Percentiles rank a stretch among this genome's conserved stretches.
These are phyloP conservation scores for Macrophya annulata DNA, from an alignment of 2,888 invertebrate species.

Conservation along the genomic window DNA sequence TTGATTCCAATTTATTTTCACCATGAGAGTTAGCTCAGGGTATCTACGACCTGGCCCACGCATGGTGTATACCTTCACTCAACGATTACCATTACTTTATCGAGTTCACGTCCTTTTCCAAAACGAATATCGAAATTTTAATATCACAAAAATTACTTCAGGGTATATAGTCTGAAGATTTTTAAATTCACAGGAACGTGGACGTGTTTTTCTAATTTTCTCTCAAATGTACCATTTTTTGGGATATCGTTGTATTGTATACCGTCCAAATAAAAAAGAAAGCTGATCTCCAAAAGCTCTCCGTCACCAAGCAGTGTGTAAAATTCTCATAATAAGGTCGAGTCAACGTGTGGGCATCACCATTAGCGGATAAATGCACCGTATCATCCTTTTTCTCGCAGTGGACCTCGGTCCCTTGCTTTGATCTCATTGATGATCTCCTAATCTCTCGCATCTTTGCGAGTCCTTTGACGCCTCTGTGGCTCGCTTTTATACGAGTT, in stretches of 20 bases:
- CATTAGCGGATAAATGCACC: constrained; percentile 36
- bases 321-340: constrained; percentile 2
- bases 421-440: constrained; percentile 45
- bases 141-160: neutral
- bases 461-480: constrained; percentile 46
- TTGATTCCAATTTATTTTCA: constrained; percentile 53
- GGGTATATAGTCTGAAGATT: too few species aligned
- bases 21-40: constrained; percentile 4
- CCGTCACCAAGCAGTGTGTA: neutral
- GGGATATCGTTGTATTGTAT: neutral
- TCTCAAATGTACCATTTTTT: neutral
- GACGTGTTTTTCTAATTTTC: too few species aligned
- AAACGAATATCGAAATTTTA: neutral
- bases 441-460: constrained; percentile 38
- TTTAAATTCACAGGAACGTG: too few species aligned
- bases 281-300: neutral
- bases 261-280: neutral
- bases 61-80: neutral
- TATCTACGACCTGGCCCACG: constrained; percentile 12
- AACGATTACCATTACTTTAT: constrained; percentile 18
- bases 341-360: constrained; percentile 11
- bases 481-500: constrained; percentile 3
- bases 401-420: constrained; percentile 33
- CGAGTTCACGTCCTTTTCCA: neutral
- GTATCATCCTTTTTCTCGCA: constrained; percentile 20